Evolutionary conservation across 2,797 vertebrate genomes (phyloP).

Genomic region (Emydoidea blandingii): DNA sequence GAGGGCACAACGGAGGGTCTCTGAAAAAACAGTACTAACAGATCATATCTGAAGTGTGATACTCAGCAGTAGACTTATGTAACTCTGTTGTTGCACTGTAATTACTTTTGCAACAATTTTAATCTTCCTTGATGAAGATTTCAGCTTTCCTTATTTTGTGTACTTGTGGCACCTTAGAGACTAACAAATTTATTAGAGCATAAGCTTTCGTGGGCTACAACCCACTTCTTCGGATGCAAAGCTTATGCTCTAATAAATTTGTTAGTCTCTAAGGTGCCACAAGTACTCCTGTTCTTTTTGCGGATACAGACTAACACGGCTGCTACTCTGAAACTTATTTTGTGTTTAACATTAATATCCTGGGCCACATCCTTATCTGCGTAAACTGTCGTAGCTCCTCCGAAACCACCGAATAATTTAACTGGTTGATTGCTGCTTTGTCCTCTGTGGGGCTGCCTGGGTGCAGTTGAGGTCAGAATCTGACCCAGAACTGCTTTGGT

Average conservation of each 20-base stretch:
- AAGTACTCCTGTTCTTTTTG: too few species aligned
- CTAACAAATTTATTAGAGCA: too few species aligned
- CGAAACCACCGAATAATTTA: neutral
- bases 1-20: conserved; percentile 21
- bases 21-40: conserved; percentile 14
- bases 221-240: too few species aligned
- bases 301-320: too few species aligned
- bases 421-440: neutral
- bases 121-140: neutral
- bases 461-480: accelerated
- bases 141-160: neutral
- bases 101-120: neutral
- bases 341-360: neutral
- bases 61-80: conserved; percentile 17
- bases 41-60: neutral
- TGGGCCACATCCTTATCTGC: neutral
- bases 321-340: too few species aligned
- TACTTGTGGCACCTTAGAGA: too few species aligned
- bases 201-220: too few species aligned
- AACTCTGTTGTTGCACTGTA: neutral
- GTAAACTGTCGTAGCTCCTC: neutral
- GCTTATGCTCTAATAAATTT: too few species aligned
- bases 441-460: neutral
- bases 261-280: too few species aligned
- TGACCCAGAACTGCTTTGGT: neutral